phyloP scores from a whole-genome alignment of 2,113 vertebrate species.

The Melanerpes formicivorus region DNA sequence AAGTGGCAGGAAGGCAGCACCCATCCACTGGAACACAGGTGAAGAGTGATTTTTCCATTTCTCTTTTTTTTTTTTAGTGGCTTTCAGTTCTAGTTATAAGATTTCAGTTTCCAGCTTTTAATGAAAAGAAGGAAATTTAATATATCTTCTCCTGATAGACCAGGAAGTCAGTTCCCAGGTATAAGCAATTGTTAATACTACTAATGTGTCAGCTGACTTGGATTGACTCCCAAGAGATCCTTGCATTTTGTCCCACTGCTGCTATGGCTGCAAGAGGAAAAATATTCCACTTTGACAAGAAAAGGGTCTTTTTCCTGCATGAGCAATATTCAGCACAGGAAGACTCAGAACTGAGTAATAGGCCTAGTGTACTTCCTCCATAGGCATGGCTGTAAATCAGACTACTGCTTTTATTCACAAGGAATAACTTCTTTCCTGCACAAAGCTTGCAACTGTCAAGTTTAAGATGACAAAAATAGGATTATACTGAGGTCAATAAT shows the following conservation, averaged over 20 bases:
- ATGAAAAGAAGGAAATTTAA: neutral
- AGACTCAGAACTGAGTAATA: neutral
- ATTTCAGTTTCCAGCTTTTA: neutral
- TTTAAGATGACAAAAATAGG: constrained; percentile 10
- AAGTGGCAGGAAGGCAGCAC: neutral
- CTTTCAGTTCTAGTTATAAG: neutral
- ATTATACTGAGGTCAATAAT: neutral
- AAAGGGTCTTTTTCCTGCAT: neutral
- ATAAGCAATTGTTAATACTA: neutral
- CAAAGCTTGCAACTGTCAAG: neutral
- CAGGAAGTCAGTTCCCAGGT: neutral
- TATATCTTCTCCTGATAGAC: neutral
- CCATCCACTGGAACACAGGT: neutral
- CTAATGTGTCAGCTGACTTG: neutral
- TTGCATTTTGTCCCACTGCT: neutral
- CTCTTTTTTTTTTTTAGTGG: neutral
- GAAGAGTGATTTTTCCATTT: neutral
- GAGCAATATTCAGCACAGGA: neutral
- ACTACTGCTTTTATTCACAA: neutral
- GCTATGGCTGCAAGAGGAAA: neutral
- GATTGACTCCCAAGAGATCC: neutral
- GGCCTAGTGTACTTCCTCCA: neutral
- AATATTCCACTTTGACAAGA: neutral
- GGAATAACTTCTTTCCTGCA: neutral
- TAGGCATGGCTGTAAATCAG: neutral